A percentile compares a stretch with the other conserved stretches of the same genome.
These are phyloP conservation scores for Helicoverpa armigera DNA, from an alignment of 1,140 invertebrate genomes.

Conservation along the genomic window DNA sequence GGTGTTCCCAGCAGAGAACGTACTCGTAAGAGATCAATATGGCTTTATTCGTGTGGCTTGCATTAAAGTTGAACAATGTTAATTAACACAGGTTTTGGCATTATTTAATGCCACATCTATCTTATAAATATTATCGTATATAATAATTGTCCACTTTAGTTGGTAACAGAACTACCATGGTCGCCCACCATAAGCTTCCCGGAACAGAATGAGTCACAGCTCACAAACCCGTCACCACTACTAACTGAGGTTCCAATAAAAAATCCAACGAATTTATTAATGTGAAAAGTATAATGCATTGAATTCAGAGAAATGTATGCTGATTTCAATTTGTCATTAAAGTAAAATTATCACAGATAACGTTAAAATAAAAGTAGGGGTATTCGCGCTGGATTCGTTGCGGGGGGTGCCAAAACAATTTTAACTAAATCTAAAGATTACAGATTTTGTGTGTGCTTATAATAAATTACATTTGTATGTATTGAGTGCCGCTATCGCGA, in stretches of 20 bases:
- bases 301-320: conserved; percentile 52
- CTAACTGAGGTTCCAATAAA: conserved; percentile 27
- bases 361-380: conserved; percentile 75
- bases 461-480: conserved; percentile 47
- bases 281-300: conserved; percentile 53
- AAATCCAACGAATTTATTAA: conserved; percentile 36
- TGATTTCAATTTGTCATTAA: conserved; percentile 72
- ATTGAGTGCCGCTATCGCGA: conserved; percentile 38
- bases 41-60: conserved; percentile 75
- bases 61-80: conserved; percentile 69
- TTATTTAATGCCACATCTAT: conserved; percentile 69
- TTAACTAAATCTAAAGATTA: conserved; percentile 48
- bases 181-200: conserved; percentile 58
- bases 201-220: conserved; percentile 48
- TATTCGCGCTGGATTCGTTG: conserved; percentile 60
- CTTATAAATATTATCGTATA: conserved; percentile 70
- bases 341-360: conserved; percentile 84
- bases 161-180: conserved; percentile 70
- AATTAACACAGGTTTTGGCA: conserved; percentile 63
- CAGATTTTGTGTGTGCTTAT: conserved; percentile 50
- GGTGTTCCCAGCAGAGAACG: conserved; percentile 60
- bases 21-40: conserved; percentile 83
- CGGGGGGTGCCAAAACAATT: conserved; percentile 58
- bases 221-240: conserved; percentile 46
- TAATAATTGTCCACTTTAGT: conserved; percentile 66